Conservation (phyloP, 1,140 invertebrate species). For the Calephelis virginiensis region DNA sequence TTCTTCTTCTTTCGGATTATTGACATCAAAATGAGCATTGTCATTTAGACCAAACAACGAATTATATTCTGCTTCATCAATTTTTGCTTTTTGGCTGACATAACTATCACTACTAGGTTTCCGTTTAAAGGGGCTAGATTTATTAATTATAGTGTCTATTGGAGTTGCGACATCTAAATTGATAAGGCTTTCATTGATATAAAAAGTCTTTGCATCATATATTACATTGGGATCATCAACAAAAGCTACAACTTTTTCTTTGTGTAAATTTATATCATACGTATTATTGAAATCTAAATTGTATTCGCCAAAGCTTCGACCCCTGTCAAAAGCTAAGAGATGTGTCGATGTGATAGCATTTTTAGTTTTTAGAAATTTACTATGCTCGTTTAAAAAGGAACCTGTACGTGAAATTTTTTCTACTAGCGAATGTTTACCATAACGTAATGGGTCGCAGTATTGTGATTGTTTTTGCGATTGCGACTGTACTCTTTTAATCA, state of each 20-base stretch:
- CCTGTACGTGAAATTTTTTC: neutral
- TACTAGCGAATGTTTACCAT: conserved; percentile 5
- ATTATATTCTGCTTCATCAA: neutral
- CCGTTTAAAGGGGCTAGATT: neutral
- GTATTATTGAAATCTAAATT: conserved; percentile 29
- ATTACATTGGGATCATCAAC: neutral
- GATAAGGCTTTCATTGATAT: neutral
- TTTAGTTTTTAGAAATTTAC: conserved; percentile 1
- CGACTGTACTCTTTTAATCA: conserved; percentile 5
- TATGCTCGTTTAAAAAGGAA: neutral
- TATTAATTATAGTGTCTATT: neutral
- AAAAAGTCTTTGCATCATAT: neutral
- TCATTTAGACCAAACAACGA: neutral
- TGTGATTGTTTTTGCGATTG: conserved; percentile 2
- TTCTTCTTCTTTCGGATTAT: conserved; percentile 28
- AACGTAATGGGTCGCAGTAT: neutral
- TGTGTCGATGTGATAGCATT: neutral
- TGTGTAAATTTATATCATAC: conserved; percentile 38
- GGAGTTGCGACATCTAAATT: neutral
- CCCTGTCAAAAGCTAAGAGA: conserved; percentile 24
- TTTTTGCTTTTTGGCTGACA: neutral
- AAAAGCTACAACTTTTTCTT: conserved; percentile 5
- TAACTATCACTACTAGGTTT: conserved; percentile 3
- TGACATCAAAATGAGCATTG: neutral
- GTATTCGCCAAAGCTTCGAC: conserved; percentile 44